Base-by-base conservation (phyloP, 2,888 invertebrate genomes). In the Cosmorhoe ocellata region DNA sequence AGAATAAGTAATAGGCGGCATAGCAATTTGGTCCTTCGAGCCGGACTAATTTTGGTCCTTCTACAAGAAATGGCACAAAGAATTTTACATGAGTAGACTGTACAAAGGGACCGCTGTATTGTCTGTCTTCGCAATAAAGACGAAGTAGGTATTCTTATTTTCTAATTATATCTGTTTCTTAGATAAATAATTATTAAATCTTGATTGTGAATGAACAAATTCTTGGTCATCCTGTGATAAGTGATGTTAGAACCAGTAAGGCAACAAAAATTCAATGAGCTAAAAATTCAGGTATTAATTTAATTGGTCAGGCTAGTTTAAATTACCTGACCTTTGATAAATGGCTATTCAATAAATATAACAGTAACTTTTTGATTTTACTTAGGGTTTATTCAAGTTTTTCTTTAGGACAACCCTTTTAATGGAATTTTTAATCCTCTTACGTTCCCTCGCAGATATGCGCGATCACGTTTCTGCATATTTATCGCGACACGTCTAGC, bases 401-500 rank as follows among this genome's bases (percentile, higher is more conserved):
- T 6, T 8, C 27, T n/a, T 13, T 8, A 8, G 8, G 10, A 18
- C 22, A 30, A 18, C 30, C 18, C 28, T 24, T 47, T 10, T 22
- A 41, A 47, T 33, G n/a, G 30, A 41, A 41, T 41, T 51, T 51
- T 40, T 44, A 50, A 44, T 48, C 24, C 38, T 24, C 27, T 33
- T n/a, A 28, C 10, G 24, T 38, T 13, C 18, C 26, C 7, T 32
- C 33, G 9, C 28, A 39, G 41, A 12, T 58, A 58, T 58, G 57
- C 57, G 44, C 31, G 48, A 43, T 42, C 57, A 58, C 57, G 57
- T 24, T 28, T 32, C 12, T 51, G 54, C 45, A 58, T 58, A 58
- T 58, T 58, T 53, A 54, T 45, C 7, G 18, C 30, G 40, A 26
- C 42, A 42, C 37, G 49, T 49, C 48, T 36, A 37, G 32, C 37